Base-by-base conservation (phyloP, 2,797 vertebrate genomes). In the Platyrinchus mystaceus region DNA sequence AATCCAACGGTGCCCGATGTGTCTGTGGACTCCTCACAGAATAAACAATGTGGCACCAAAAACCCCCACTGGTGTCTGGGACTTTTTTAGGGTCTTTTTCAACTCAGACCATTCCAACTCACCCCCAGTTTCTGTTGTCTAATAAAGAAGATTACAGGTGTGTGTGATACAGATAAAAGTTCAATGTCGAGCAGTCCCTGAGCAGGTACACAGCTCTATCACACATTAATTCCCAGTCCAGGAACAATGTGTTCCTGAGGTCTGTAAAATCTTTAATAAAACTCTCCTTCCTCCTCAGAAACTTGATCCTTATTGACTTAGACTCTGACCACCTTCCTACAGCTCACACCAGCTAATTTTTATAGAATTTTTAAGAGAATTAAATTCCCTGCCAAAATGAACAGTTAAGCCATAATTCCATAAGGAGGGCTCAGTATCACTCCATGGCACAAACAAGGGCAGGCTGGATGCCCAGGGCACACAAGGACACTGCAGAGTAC, bases 221-320 rank as follows among this genome's bases (percentile, higher is more conserved):
- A 66, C 67, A 80, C 43, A 58, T 53, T 43, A n/a, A 21, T 43
- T 77, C 34, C 34, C 14, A 43, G 60, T 73, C 77, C 68, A 81
- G 73, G 86, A 91, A 74, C 64, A 83, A 2, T 4, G 43, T 14
- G 3, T 76, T 87, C 82, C 55, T 64, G 75, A 94, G 60, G 55
- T 63, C 80, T 86, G 60, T 90, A 86, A 93, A 88, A 70, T 66
- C 64, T 87, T 91, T 77, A 62, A 74, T 80, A 93, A 86, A 93
- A 85, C 37, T 67, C 46, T 78, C 37, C 73, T 93, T 96, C 88
- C 84, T 89, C 30, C 74, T 96, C 47, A 77, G 76, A 83, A 92
- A 76, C 36, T 39, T 66, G 24, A 71, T 87, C 79, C 34, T 68
- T 93, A 37, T 34, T 75, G 66, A 47, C 66, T 68, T 82, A 58